A percentile compares a stretch with the other conserved stretches of the same genome.
phyloP scores from a whole-genome alignment of 2,797 vertebrate genomes.

The Hoplostethus atlanticus region DNA sequence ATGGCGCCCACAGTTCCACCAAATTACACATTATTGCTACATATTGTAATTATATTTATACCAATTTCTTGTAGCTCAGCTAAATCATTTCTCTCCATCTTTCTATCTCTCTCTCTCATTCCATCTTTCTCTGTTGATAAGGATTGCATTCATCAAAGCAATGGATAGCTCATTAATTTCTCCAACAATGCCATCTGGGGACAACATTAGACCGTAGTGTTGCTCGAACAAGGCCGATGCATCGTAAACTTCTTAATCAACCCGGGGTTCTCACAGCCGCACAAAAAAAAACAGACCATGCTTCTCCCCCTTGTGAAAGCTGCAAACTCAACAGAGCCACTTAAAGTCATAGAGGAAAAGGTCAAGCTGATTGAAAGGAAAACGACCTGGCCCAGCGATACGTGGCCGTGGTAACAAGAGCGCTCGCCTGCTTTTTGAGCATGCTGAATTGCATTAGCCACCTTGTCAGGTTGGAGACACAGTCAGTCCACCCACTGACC shows the following conservation, averaged over 20 bases:
- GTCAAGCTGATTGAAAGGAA: slow-evolving; percentile 73
- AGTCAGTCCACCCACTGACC: slow-evolving; percentile 75
- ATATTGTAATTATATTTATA: slow-evolving; percentile 31
- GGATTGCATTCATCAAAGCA: slow-evolving; percentile 55
- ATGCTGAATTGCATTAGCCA: slow-evolving; percentile 71
- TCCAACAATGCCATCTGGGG: slow-evolving; percentile 58
- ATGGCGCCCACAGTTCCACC: slow-evolving; percentile 18
- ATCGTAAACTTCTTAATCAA: slow-evolving; percentile 60
- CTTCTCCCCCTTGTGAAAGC: slow-evolving; percentile 7
- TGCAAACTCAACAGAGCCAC: slow-evolving; percentile 58
- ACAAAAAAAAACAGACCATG: slow-evolving; percentile 22
- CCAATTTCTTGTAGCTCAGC: not conserved
- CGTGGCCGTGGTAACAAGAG: slow-evolving; percentile 57
- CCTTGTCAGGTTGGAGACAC: slow-evolving; percentile 68
- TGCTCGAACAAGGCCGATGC: slow-evolving; percentile 57
- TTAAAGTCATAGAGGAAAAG: slow-evolving; percentile 73
- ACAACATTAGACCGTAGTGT: slow-evolving; percentile 33
- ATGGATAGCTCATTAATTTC: slow-evolving; percentile 65
- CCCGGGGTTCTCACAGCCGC: slow-evolving; percentile 16
- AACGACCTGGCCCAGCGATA: slow-evolving; percentile 46
- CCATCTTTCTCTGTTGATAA: slow-evolving; percentile 39
- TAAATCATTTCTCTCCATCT: slow-evolving; percentile 14
- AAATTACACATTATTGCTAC: slow-evolving; percentile 13
- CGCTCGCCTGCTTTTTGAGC: slow-evolving; percentile 53
- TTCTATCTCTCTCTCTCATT: not conserved